phyloP scores from a whole-genome alignment of 2,797 vertebrate species.

The Diplodus sargus region DNA sequence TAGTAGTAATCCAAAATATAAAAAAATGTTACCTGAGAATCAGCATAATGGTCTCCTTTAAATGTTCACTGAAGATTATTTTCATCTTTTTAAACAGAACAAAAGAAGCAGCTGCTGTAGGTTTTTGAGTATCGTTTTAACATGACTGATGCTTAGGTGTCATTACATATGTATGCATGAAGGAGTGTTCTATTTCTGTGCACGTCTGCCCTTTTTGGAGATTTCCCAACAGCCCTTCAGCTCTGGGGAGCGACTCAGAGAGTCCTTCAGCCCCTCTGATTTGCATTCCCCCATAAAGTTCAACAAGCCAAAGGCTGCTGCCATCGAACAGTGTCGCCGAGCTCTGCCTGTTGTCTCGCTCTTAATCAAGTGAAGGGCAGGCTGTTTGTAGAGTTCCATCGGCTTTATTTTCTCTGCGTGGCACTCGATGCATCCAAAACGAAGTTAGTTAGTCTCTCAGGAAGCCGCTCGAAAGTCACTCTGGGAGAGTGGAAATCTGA shows the following conservation, averaged over 20 bases:
- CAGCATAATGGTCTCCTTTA: too few relatives aligned
- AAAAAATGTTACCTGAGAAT: too few relatives aligned
- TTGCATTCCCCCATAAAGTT: slow-evolving; percentile 56
- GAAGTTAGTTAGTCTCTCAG: slow-evolving; percentile 51
- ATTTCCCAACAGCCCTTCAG: slow-evolving; percentile 50
- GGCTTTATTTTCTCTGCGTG: slow-evolving; percentile 51
- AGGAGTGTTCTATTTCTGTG: neutral
- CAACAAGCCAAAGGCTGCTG: slow-evolving; percentile 47
- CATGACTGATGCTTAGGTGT: neutral
- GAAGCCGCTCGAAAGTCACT: slow-evolving; percentile 46
- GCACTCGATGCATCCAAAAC: slow-evolving; percentile 57
- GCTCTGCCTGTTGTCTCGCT: slow-evolving; percentile 50
- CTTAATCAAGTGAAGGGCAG: slow-evolving; percentile 62
- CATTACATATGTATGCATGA: slow-evolving; percentile 16
- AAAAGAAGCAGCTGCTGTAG: neutral
- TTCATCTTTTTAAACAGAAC: neutral
- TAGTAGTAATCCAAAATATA: too few relatives aligned
- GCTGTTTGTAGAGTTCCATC: slow-evolving; percentile 41
- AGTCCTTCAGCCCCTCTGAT: slow-evolving; percentile 49
- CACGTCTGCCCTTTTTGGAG: slow-evolving; percentile 45
- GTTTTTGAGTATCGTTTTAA: slow-evolving; percentile 3
- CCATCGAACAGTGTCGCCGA: slow-evolving; percentile 9
- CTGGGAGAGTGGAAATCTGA: slow-evolving; percentile 56
- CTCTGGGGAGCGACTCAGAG: slow-evolving; percentile 38
- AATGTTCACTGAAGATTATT: neutral